A percentile compares a stretch with the other conserved stretches of the same genome.
Evolutionary conservation across 1,140 invertebrate species (phyloP).

Genomic region (Lethocerus indicus): DNA sequence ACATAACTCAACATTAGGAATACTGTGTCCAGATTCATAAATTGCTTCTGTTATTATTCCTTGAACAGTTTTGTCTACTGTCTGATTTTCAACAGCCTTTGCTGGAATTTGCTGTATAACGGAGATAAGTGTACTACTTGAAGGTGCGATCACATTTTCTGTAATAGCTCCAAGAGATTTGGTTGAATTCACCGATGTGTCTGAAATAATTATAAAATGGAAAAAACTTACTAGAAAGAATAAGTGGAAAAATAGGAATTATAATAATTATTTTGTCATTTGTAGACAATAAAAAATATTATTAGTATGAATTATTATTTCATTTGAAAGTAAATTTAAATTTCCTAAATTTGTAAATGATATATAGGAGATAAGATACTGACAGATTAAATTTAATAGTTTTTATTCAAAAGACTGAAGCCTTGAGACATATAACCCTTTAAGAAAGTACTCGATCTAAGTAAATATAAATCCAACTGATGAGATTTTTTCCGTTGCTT

Average conservation of each 20-base stretch:
- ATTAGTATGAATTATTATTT: too few species aligned
- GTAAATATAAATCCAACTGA: too few species aligned
- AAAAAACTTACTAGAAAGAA: background rate
- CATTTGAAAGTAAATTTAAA: too few species aligned
- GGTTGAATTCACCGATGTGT: background rate
- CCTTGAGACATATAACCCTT: too few species aligned
- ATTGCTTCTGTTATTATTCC: constrained; percentile 15
- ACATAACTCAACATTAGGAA: constrained; percentile 16
- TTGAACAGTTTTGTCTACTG: constrained; percentile 9
- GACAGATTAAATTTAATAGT: too few species aligned
- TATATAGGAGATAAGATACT: too few species aligned
- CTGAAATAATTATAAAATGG: background rate
- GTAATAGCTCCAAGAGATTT: background rate
- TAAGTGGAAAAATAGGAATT: background rate
- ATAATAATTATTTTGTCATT: background rate
- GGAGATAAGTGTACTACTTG: background rate
- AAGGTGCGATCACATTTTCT: background rate
- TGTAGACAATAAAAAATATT: too few species aligned
- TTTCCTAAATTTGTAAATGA: too few species aligned
- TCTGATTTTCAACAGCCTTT: constrained; percentile 4
- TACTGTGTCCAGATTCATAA: constrained; percentile 17
- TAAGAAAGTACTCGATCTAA: too few species aligned
- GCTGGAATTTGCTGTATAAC: constrained; percentile 1
- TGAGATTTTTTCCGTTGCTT: too few species aligned
- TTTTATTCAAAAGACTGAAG: too few species aligned